Base-by-base conservation (phyloP, 2,888 invertebrate genomes). In the Drosophila antonietae region DNA sequence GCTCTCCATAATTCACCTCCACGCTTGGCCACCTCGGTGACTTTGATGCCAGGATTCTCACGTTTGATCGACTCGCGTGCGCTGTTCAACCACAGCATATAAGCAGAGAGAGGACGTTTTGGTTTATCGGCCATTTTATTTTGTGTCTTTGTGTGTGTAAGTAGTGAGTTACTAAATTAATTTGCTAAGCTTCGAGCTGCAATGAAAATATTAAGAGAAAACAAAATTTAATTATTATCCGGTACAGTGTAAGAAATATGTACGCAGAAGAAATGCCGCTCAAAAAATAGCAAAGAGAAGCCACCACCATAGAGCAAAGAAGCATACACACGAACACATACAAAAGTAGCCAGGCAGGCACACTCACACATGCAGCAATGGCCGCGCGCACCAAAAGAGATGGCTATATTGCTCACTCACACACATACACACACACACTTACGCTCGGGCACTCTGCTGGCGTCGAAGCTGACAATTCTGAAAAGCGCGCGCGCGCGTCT, bases 1-100 rank as follows among this genome's bases (percentile, higher is more conserved):
- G 95, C 96, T 90, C 97, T 96, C 99, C 99, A 99, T 94, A 98
- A 94, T 94, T 99, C 98, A 56, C 99, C 99, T 68, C 96, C 99
- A 91, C 97, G 97, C 93, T 98, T 98, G 47, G 98, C 96, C 72
- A 99, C 95, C 90, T 99, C 99, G 10, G 97, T 97, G 33, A 99
- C 95, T 90, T 96, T 95, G 75, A 98, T 96, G 74, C 98, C 98
- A 35, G 99, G 98, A 94, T 97, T 95, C 58, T 98, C 97, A 41
- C 96, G 94, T 93, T 98, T 99, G 79, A 99, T 97, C 80, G 94
- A 94, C 88, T 98, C 97, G 81, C 99, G 95, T 71, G 95, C 95
- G 82, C 96, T 97, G 92, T 97, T 98, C 81, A 99, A 94, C 98
- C 98, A 99, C 81, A 99, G 92, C 96, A 99, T 97, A 92, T 97